Base-by-base conservation (phyloP, 2,113 vertebrate genomes). In the Echinops telfairi region DNA sequence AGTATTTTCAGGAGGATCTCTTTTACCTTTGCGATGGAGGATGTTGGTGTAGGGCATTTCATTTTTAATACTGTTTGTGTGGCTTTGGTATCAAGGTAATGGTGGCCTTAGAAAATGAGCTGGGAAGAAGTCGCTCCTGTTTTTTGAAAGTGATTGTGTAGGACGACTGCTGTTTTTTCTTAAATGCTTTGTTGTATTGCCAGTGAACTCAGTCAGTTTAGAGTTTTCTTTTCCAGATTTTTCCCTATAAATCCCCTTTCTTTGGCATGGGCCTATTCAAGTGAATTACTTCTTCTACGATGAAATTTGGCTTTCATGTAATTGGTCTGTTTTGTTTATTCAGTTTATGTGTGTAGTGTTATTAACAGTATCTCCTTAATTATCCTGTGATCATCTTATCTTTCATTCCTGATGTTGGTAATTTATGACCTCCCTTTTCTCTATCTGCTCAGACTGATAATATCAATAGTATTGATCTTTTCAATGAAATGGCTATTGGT, bases 381-480 rank as follows among this genome's bases (percentile, higher is more conserved):
- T 53, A 53, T 53, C 10, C 47, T 53, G 47, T 47, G 47, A 53
- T 53, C 79, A 66, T 0, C 33, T n/a, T 68, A 19, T 68, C 27
- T 88, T 70, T 70, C 15, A n/a, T 38, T 85, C n/a, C 31, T 77
- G 33, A 82, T 88, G 17, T 3, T 86, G 70, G 47, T 87, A 14
- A 57, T 92, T 86, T 84, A 36, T 23, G 20, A 80, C 33, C 58
- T 66, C 23, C n/a, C 64, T 77, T 36, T 11, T 40, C 53, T 27
- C 38, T n/a, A 15, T 64, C 19, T 79, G n/a, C 3, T 84, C 71
- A 57, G 2, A 87, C 68, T 88, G 29, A 53, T 38, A 14, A 93
- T 90, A 66, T 47, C 47, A 47, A 47, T 88, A 71, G 90, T 85
- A 60, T 70, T 77, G n/a, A 80, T 71, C 3, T 86, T 89, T 94